A percentile compares a stretch with the other conserved stretches of the same genome.
Conservation (phyloP, 2,888 invertebrate species). For the Trimorus sp. region DNA sequence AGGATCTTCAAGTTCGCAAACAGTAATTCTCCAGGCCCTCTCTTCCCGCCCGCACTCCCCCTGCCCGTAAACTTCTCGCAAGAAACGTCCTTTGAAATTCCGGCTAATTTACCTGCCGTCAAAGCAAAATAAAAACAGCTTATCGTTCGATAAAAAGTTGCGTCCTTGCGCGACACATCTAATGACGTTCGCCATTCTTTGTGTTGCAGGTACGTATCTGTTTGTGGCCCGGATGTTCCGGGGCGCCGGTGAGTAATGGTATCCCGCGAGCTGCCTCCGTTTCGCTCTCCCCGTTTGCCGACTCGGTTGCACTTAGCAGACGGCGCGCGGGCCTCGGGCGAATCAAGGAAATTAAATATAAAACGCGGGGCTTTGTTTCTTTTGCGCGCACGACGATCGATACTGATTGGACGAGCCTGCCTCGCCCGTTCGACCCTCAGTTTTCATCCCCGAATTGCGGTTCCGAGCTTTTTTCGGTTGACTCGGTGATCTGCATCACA, state of each 20-base stretch:
- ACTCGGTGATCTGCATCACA: too few relatives aligned
- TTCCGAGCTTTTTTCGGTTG: too few relatives aligned
- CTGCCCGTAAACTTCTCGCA: too few relatives aligned
- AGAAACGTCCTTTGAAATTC: too few relatives aligned
- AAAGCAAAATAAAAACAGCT: conserved; percentile 32
- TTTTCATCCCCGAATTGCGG: too few relatives aligned
- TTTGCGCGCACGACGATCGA: not conserved
- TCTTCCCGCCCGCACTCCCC: too few relatives aligned
- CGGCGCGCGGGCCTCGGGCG: conserved; percentile 8
- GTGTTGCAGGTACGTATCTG: conserved; percentile 45
- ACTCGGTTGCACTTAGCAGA: conserved; percentile 22
- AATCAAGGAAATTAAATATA: conserved; percentile 24
- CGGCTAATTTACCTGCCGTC: conserved; percentile 19
- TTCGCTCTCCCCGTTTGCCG: not conserved
- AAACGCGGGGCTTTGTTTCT: conserved; percentile 17
- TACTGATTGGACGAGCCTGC: conserved; percentile 7
- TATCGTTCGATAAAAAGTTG: conserved; percentile 32
- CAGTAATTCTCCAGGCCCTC: too few relatives aligned
- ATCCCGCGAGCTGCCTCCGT: conserved; percentile 2
- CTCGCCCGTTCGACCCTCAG: too few relatives aligned
- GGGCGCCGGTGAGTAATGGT: conserved; percentile 28
- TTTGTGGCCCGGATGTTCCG: conserved; percentile 4
- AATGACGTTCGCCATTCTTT: conserved; percentile 29
- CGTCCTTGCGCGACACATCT: conserved; percentile 11
- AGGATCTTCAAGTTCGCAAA: too few relatives aligned